A percentile compares a stretch with the other conserved stretches of the same genome.
Evolutionary conservation across 2,113 vertebrate species (phyloP).

Genomic region (Lipotes vexillifer): DNA sequence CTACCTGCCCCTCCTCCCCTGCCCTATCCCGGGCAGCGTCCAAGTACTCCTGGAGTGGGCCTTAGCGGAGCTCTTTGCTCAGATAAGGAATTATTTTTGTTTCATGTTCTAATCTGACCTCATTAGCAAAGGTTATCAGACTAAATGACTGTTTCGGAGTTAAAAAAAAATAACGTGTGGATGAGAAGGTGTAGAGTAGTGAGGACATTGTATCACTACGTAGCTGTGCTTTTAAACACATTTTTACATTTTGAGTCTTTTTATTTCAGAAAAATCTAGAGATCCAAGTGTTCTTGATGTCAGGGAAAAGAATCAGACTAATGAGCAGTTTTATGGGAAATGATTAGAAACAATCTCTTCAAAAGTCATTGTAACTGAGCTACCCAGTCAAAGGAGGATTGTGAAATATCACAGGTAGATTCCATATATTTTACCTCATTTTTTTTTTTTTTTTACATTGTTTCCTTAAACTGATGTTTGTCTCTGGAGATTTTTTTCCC

Average conservation of each 20-base stretch:
- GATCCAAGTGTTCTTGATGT: not conserved
- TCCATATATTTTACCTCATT: not conserved
- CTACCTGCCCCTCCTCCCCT: not conserved
- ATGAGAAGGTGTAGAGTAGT: not conserved
- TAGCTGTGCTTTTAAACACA: no score
- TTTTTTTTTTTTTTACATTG: not conserved
- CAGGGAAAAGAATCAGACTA: not conserved
- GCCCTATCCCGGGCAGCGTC: no score
- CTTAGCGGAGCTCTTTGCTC: not conserved
- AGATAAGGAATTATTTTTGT: not conserved
- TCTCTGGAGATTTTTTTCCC: not conserved
- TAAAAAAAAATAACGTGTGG: not conserved
- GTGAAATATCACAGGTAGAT: slow-evolving; percentile 24
- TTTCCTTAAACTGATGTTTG: not conserved
- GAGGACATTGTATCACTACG: not conserved
- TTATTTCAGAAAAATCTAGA: not conserved
- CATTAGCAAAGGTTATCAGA: not conserved
- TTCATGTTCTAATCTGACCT: not conserved
- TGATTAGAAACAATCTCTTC: not conserved
- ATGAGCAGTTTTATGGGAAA: slow-evolving; percentile 21
- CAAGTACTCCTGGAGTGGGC: not conserved
- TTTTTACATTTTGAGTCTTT: no score
- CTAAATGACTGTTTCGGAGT: not conserved
- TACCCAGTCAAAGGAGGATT: not conserved
- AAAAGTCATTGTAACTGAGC: slow-evolving; percentile 39